Conservation (phyloP, 2,888 invertebrate species). For the Cabera pusaria region DNA sequence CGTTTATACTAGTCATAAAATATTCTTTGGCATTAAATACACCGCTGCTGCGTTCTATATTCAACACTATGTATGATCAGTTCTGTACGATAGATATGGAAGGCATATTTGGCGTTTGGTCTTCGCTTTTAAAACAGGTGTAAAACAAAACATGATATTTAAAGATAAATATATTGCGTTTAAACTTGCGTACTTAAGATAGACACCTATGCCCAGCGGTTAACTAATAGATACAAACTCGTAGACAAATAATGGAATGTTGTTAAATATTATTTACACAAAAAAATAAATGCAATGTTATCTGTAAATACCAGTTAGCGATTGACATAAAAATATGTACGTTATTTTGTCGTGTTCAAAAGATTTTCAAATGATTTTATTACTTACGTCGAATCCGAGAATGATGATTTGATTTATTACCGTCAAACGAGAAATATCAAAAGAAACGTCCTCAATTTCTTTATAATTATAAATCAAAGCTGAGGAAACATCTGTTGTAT, state of each 20-base stretch:
- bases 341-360: constrained; percentile 17
- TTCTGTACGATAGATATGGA: no score
- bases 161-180: no score
- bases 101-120: no score
- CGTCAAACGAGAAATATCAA: constrained; percentile 33
- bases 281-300: no score
- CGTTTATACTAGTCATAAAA: constrained; percentile 61
- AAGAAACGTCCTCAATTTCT: constrained; percentile 38
- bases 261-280: no score
- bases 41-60: neutral
- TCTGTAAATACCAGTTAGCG: constrained; percentile 8
- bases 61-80: constrained; percentile 5
- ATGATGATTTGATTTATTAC: constrained; percentile 29
- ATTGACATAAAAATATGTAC: constrained; percentile 11
- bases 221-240: no score
- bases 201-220: no score
- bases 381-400: constrained; percentile 23
- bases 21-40: constrained; percentile 24
- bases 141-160: no score
- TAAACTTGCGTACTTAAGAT: no score
- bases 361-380: constrained; percentile 19
- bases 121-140: no score
- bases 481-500: constrained; percentile 59
- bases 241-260: no score
- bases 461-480: constrained; percentile 50